Conservation (phyloP, 1,140 invertebrate species). For the Sitobion miscanthi region DNA sequence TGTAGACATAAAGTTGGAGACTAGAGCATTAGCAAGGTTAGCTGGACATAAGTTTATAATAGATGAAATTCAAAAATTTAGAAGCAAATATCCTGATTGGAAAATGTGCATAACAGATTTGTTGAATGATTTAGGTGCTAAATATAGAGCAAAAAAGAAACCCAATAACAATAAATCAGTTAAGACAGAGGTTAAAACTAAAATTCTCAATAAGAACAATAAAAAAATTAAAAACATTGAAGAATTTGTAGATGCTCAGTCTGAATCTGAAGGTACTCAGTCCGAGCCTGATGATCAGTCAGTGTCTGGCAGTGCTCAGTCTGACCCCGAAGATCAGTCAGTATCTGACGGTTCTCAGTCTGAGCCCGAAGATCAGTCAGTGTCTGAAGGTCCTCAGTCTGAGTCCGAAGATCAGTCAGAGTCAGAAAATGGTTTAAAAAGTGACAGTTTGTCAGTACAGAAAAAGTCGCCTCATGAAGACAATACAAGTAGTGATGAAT, state of each 20-base stretch:
- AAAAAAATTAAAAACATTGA: neutral
- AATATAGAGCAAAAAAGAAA: conserved; percentile 45
- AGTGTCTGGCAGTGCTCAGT: neutral
- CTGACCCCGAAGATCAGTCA: neutral
- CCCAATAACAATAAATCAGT: neutral
- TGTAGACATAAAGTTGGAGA: neutral
- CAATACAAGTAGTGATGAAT: neutral
- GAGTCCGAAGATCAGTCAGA: too few species aligned
- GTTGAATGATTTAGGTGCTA: conserved; percentile 54
- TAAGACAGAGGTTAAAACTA: conserved; percentile 19
- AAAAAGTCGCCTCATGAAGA: neutral
- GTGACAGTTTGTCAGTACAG: neutral
- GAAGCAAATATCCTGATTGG: conserved; percentile 59
- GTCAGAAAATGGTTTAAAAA: neutral
- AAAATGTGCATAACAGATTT: conserved; percentile 59
- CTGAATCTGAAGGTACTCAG: neutral
- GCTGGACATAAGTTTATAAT: conserved; percentile 49
- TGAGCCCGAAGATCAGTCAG: too few species aligned
- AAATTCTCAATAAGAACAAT: neutral
- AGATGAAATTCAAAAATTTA: conserved; percentile 32
- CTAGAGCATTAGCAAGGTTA: conserved; percentile 46
- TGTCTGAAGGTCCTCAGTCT: too few species aligned
- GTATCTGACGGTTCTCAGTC: neutral
- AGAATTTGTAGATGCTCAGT: neutral
- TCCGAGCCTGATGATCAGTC: too few species aligned